Evolutionary conservation across 2,888 invertebrate genomes (phyloP).

Genomic region (Rhodophaea formosa): DNA sequence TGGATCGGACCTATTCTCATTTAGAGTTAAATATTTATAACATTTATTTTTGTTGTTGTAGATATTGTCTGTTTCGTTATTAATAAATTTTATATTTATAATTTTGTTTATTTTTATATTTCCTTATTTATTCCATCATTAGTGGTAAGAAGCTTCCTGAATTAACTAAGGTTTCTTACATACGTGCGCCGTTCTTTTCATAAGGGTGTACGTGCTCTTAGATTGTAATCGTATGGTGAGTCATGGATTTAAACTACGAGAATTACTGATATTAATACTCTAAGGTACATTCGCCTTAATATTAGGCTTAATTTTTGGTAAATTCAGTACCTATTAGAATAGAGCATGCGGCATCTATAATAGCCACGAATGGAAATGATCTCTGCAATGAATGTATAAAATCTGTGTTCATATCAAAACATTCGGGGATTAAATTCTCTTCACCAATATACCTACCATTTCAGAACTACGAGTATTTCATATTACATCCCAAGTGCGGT

Average conservation of each 20-base stretch:
- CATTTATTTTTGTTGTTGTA: conserved; percentile 65
- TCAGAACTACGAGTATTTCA: too few species aligned
- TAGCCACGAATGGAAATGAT: neutral
- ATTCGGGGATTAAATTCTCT: too few species aligned
- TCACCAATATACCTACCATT: too few species aligned
- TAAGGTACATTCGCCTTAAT: conserved; percentile 51
- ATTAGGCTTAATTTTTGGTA: conserved; percentile 49
- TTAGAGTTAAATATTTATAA: conserved; percentile 51
- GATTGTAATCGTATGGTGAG: conserved; percentile 35
- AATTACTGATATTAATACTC: conserved; percentile 31
- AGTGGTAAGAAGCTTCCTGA: conserved; percentile 32
- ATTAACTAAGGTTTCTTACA: conserved; percentile 26
- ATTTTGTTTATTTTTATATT: conserved; percentile 50
- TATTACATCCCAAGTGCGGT: too few species aligned
- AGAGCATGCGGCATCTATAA: conserved; percentile 29
- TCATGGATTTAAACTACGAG: conserved; percentile 31
- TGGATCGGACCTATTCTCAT: conserved; percentile 51
- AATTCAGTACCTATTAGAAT: conserved; percentile 28
- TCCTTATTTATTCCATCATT: conserved; percentile 28
- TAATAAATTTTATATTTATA: conserved; percentile 69
- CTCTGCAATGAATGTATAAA: conserved; percentile 4
- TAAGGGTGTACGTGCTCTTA: conserved; percentile 32
- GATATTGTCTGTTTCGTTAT: conserved; percentile 67
- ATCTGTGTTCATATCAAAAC: neutral
- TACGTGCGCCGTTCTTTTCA: conserved; percentile 27